Conservation (phyloP, 2,797 vertebrate genomes). For the Pipistrellus kuhlii region DNA sequence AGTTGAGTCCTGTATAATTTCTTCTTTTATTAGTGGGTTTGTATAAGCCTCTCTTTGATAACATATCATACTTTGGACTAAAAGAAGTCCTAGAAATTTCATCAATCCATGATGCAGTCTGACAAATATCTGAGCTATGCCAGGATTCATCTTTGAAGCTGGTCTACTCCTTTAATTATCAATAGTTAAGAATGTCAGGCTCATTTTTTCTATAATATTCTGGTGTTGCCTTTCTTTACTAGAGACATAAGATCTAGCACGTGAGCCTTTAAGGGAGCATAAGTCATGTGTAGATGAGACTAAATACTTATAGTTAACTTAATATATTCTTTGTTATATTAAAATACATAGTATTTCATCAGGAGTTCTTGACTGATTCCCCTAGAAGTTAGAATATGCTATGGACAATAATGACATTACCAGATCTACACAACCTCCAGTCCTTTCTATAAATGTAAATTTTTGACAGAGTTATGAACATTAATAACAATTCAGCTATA, state of each 20-base stretch:
- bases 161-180: background rate
- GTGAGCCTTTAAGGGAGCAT: background rate
- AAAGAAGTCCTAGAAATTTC: background rate
- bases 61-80: background rate
- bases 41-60: background rate
- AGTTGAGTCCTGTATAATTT: background rate
- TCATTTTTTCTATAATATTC: background rate
- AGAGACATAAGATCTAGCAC: background rate
- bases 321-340: background rate
- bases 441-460: background rate
- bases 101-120: background rate
- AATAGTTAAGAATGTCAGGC: background rate
- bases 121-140: background rate
- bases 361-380: background rate
- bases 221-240: background rate
- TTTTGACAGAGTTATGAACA: background rate
- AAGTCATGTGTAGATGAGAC: background rate
- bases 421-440: background rate
- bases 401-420: background rate
- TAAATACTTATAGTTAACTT: background rate
- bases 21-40: background rate
- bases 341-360: background rate
- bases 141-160: background rate
- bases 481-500: background rate
- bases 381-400: background rate